Percentiles rank a stretch among this genome's conserved stretches.
These are phyloP conservation scores for Stigmatopora nigra DNA, from an alignment of 2,113 vertebrate species.

Conservation along the genomic window DNA sequence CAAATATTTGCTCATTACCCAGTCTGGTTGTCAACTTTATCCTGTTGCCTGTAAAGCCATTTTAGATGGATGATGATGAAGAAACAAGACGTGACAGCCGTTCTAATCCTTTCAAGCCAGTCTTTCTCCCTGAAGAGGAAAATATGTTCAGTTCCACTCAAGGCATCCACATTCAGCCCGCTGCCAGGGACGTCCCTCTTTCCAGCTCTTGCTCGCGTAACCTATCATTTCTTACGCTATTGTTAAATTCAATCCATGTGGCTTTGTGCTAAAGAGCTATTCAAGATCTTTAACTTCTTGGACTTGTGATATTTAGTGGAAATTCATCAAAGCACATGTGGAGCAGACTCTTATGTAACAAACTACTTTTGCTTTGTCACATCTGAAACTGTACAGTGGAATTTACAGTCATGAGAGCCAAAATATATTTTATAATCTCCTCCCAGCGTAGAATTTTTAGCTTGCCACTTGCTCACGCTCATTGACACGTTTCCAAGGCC, in stretches of 20 bases:
- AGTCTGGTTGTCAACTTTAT: constrained; percentile 10
- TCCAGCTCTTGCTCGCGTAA: constrained; percentile 37
- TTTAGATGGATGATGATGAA: constrained; percentile 27
- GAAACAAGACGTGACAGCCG: constrained; percentile 19
- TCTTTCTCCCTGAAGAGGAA: constrained; percentile 16
- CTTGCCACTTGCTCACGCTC: constrained; percentile 43
- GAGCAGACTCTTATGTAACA: background rate
- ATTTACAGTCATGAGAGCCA: constrained; percentile 47
- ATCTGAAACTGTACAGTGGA: constrained; percentile 30
- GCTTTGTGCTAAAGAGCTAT: constrained; percentile 31
- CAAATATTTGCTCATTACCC: constrained; percentile 47
- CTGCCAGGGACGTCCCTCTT: constrained; percentile 39
- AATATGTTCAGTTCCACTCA: constrained; percentile 13
- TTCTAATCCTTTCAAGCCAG: constrained; percentile 13
- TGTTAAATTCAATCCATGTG: constrained; percentile 5
- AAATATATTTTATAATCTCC: constrained; percentile 33
- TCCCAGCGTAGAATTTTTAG: constrained; percentile 44
- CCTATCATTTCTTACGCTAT: constrained; percentile 28
- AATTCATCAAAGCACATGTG: background rate
- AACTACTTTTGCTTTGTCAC: constrained; percentile 11
- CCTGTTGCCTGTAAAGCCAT: constrained; percentile 14
- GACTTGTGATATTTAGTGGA: background rate
- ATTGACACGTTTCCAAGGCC: constrained; percentile 47
- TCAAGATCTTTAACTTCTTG: background rate
- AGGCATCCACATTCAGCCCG: constrained; percentile 19